Evolutionary conservation across 2,113 vertebrate genomes (phyloP).

Genomic region (Tetrao urogallus): DNA sequence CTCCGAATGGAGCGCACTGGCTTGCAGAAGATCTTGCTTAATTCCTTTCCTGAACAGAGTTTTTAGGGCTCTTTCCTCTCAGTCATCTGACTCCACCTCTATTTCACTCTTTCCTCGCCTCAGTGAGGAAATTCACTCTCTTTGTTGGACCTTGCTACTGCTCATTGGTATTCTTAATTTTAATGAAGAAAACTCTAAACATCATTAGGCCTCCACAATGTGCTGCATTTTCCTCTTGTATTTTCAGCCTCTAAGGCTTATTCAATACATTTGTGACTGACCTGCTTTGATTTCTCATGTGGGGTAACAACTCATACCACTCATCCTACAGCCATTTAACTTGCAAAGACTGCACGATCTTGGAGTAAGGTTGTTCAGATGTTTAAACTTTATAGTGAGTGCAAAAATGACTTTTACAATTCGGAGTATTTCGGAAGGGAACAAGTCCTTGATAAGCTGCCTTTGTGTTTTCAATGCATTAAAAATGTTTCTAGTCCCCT

Average conservation of each 20-base stretch:
- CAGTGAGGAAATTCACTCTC: not conserved
- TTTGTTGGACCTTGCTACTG: not conserved
- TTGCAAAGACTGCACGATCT: not conserved
- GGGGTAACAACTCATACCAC: not conserved
- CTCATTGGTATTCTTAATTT: not conserved
- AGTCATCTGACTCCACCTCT: not conserved
- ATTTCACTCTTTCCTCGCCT: not conserved
- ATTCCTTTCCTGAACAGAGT: not conserved
- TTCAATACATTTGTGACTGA: not conserved
- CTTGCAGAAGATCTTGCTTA: not conserved
- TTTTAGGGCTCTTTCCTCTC: not conserved
- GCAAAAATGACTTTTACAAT: constrained; percentile 35
- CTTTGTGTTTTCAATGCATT: constrained; percentile 1
- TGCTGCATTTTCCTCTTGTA: not conserved
- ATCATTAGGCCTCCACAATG: not conserved
- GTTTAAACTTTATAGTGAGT: not conserved
- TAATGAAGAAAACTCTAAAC: not conserved
- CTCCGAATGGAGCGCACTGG: not conserved
- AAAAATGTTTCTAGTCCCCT: not conserved
- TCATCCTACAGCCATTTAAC: not conserved
- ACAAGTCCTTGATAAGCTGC: not conserved
- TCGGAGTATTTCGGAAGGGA: not conserved
- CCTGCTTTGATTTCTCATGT: not conserved
- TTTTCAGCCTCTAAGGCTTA: not conserved
- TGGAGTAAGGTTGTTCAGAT: not conserved